Base-by-base conservation (phyloP, 2,113 vertebrate genomes). In the Miniopterus natalensis region DNA sequence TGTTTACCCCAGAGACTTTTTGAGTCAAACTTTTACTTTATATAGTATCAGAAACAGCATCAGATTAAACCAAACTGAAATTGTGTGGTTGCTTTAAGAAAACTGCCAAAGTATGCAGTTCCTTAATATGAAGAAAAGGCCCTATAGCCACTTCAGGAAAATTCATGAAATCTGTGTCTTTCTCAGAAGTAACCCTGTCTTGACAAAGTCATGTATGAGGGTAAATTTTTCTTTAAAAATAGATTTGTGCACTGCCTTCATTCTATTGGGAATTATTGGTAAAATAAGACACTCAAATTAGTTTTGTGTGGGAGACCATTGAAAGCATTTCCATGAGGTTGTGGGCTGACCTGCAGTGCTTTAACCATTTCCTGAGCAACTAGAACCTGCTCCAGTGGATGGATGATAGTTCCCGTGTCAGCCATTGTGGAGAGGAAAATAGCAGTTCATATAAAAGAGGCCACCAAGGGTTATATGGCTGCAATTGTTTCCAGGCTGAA, bases 381-480 rank as follows among this genome's bases (percentile, higher is more conserved):
- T 96, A 92, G 96, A 98, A 98, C 94, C 94, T 97, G 81, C 84
- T 96, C 40, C 73, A 84, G 96, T 97, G 97, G 88, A 74, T 49
- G 78, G 95, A 70, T 95, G 86, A 97, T 66, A 96, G 96, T 96
- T 98, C 97, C 96, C 94, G 12, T 96, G 97, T 98, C 96, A 97
- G 97, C 95, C 96, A 96, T 96, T 98, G 96, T 97, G 93, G 3
- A 27, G 92, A 98, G 98, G 97, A 98, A 98, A 98, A 97, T 93
- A 98, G 98, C 97, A 98, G 96, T 97, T 98, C 97, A 87, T 96
- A 98, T 97, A 98, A 98, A 98, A 98, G 97, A 98, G 98, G 96
- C 96, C 98, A 98, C 98, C 96, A 97, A 98, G 94, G 92, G 97
- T 98, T 98, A 98, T 98, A 98, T 97, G 97, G 86, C 97, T 98